A percentile compares a stretch with the other conserved stretches of the same genome.
These are phyloP conservation scores for Podargus strigoides DNA, from an alignment of 2,797 vertebrate genomes.

Conservation along the genomic window DNA sequence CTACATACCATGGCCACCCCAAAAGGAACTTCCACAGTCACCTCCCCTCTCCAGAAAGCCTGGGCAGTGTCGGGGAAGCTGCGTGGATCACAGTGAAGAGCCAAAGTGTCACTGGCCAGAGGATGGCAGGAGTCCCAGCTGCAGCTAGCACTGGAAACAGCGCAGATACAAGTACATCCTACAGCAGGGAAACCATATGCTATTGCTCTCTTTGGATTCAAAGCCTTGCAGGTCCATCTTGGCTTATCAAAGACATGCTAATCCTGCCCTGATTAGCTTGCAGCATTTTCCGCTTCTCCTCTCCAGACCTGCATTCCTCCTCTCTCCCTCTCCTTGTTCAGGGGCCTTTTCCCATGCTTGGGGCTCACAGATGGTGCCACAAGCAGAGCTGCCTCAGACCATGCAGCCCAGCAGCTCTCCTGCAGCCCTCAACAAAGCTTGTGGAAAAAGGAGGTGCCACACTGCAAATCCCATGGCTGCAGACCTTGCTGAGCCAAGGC, in stretches of 20 bases:
- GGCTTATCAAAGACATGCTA: conserved; percentile 38
- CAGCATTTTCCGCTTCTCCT: not conserved
- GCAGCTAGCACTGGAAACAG: not conserved
- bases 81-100: not conserved
- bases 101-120: not conserved
- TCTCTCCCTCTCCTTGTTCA: not conserved
- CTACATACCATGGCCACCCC: not conserved
- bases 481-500: not conserved
- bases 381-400: not conserved
- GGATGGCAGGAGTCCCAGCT: fast-evolving
- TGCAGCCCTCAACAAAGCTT: not conserved
- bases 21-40: not conserved
- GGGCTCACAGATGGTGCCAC: not conserved
- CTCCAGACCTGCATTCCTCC: conserved; percentile 3
- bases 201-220: not conserved
- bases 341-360: not conserved
- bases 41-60: not conserved
- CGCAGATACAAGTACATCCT: not conserved
- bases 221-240: not conserved
- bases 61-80: not conserved
- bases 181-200: not conserved
- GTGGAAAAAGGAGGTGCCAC: not conserved
- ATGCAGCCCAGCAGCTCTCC: not conserved
- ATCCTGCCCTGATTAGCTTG: not conserved
- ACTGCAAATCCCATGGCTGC: not conserved